Evolutionary conservation across 2,888 invertebrate genomes (phyloP), one percentile per base, ranked within the genome.

Genomic region (Strigamia transsilvanica): DNA sequence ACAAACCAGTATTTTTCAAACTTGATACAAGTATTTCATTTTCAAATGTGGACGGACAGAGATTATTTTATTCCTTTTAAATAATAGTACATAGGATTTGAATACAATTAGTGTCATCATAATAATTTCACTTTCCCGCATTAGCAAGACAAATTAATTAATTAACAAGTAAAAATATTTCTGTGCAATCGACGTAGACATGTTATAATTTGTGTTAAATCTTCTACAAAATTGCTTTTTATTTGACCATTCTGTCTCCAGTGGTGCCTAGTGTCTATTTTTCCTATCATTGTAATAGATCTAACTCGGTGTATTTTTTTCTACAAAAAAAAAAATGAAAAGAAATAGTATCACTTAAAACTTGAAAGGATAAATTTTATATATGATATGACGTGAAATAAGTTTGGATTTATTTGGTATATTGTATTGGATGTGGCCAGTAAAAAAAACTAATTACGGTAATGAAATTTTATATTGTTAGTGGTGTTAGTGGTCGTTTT

Each of bases 181-280:
- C 13, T 13, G 73, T 73, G 73, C 1, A 73, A 32, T 32, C 23
- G 21, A 12, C 12, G 23, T 66, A 15, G 66, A 23, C 23, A 21
- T 27, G 21, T 66, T 66, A n/a, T n/a, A 27, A 66, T 3, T 66
- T 66, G 10, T 23, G 66, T 66, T 66, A 9, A 23, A 66, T 13
- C 10, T 66, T 27, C 23, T n/a, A 27, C 56, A 2, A n/a, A 56
- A 56, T 56, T 56, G 18, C 18, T 73, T 73, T 73, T 27, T 2
- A 66, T 66, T 13, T 46, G n/a, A 18, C 21, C 18, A 73, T 32
- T 73, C 32, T 73, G 73, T 73, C 73, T 73, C 73, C 73, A 73
- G 73, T 73, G 73, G 73, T 73, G 73, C 73, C 73, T 73, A 73
- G 73, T 73, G 73, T 73, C 73, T 73, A 73, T 73, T 73, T 73